A percentile compares a stretch with the other conserved stretches of the same genome.
Conservation (phyloP, 2,113 vertebrate species). For the Dromas ardeola region DNA sequence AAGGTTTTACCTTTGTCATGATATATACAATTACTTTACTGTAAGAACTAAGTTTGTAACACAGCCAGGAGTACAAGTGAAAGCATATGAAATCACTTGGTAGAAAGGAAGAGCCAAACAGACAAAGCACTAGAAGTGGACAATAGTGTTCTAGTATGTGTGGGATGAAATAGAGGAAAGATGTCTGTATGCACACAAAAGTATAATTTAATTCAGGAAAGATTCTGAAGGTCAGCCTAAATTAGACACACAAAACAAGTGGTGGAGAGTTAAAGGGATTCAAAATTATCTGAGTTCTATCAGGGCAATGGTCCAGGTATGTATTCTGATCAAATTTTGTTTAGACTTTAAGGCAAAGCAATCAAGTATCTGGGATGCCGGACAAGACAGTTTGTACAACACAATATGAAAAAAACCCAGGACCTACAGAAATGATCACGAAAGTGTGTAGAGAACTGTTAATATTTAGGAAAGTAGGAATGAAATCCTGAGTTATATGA, state of each 20-base stretch:
- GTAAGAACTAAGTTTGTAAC: not conserved
- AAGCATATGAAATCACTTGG: not conserved
- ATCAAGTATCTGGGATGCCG: not conserved
- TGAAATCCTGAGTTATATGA: not conserved
- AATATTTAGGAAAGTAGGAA: not conserved
- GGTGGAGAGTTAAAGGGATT: not conserved
- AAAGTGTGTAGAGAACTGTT: not conserved
- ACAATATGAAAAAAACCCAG: not conserved
- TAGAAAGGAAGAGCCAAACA: not conserved
- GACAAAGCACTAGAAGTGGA: not conserved
- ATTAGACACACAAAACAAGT: not conserved
- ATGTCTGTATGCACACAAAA: not conserved
- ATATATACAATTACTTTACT: not conserved
- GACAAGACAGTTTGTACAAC: not conserved
- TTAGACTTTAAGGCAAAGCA: not conserved
- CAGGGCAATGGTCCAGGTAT: not conserved
- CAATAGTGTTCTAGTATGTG: not conserved
- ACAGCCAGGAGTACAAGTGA: not conserved
- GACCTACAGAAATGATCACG: not conserved
- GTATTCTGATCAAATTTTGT: not conserved
- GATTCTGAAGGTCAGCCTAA: not conserved
- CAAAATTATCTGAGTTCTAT: not conserved
- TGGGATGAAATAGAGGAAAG: not conserved
- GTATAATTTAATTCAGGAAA: not conserved
- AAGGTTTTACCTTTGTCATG: not conserved